A percentile compares a stretch with the other conserved stretches of the same genome.
Conservation (phyloP, 2,797 vertebrate species). For the Melanotaenia parkinsoni region DNA sequence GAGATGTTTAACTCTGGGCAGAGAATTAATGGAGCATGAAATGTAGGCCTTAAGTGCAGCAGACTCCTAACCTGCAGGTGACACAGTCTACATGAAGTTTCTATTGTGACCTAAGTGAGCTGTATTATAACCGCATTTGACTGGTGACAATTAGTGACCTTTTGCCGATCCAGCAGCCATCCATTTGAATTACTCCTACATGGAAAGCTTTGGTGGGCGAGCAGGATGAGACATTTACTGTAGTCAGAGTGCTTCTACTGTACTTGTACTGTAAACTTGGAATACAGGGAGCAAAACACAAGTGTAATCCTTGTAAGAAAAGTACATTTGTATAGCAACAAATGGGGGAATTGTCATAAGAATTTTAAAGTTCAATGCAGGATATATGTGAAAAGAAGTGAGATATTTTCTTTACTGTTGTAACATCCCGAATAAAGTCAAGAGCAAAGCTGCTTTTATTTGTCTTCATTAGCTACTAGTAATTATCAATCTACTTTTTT, state of each 20-base stretch:
- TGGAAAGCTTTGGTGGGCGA: constrained; percentile 34
- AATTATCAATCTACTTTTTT: background rate
- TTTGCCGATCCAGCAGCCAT: constrained; percentile 78
- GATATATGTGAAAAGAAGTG: too few relatives aligned
- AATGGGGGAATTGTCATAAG: background rate
- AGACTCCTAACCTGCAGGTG: constrained; percentile 76
- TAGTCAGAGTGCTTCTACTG: constrained; percentile 21
- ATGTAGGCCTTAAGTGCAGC: constrained; percentile 72
- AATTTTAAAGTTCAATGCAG: background rate
- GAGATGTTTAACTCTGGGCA: constrained; percentile 72
- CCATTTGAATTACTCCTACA: constrained; percentile 74
- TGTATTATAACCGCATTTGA: constrained; percentile 81
- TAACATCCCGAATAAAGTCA: background rate
- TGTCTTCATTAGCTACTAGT: background rate
- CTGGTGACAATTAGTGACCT: constrained; percentile 84
- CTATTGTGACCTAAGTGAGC: constrained; percentile 73
- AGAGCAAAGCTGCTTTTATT: background rate
- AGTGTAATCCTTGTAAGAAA: background rate
- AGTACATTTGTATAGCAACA: background rate
- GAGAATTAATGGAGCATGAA: constrained; percentile 80
- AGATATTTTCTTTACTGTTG: background rate
- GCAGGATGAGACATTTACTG: constrained; percentile 27
- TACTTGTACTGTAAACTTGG: constrained; percentile 18
- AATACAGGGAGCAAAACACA: background rate
- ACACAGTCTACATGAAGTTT: constrained; percentile 60